phyloP scores from a whole-genome alignment of 35 echinoderm and acorn worm genomes.

The Anneissia japonica region DNA sequence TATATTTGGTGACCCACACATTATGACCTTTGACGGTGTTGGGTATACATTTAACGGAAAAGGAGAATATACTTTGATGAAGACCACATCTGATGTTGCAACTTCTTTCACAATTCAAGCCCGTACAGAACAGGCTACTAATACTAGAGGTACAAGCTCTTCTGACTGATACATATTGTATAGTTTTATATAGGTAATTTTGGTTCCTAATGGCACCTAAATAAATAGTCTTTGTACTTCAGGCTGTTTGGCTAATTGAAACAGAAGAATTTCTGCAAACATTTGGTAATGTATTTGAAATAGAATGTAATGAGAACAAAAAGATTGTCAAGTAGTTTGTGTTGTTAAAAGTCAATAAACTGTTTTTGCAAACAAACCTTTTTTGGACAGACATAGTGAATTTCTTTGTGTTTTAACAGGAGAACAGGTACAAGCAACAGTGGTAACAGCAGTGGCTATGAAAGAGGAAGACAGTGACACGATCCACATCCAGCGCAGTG shows the following conservation, averaged over 20 bases:
- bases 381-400: too few relatives aligned
- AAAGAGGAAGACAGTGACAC: constrained; percentile 75
- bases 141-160: constrained; percentile 40
- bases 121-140: constrained; percentile 61
- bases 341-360: too few relatives aligned
- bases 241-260: too few relatives aligned
- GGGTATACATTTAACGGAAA: constrained; percentile 78
- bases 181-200: too few relatives aligned
- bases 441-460: constrained; percentile 75
- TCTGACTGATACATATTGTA: too few relatives aligned
- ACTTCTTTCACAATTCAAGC: constrained; percentile 65
- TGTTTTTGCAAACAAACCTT: too few relatives aligned
- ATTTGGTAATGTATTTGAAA: too few relatives aligned
- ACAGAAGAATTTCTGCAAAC: too few relatives aligned
- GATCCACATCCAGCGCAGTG: constrained; percentile 62
- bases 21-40: constrained; percentile 75
- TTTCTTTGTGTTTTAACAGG: constrained; percentile 11
- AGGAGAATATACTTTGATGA: constrained; percentile 65
- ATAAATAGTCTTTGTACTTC: too few relatives aligned
- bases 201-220: too few relatives aligned
- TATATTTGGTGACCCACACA: constrained; percentile 73
- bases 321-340: too few relatives aligned
- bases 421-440: constrained; percentile 22
- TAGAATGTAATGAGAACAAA: too few relatives aligned
- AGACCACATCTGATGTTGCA: constrained; percentile 26